Base-by-base conservation (phyloP, 2,888 invertebrate species). In the Euphydryas editha region DNA sequence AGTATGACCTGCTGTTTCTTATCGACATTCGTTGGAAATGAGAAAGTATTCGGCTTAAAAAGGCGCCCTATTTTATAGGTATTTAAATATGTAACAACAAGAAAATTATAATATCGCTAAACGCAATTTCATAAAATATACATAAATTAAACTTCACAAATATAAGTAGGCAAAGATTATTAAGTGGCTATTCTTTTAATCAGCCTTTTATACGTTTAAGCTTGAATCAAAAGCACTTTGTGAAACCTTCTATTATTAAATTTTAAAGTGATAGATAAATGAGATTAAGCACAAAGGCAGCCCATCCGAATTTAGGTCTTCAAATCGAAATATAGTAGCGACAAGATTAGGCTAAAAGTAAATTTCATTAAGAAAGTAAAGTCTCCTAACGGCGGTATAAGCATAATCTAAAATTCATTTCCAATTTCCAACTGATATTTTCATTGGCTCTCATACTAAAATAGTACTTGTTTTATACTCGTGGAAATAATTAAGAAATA, bases 351-450 rank as follows among this genome's bases (percentile, higher is more conserved):
- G 30, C 42, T 55, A 42, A 46, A 65, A 65, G 56, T 61, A 60
- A 54, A 59, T 60, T 65, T 65, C 65, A 56, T 65, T 59, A 65
- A 37, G 21, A 60, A 65, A 59, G 37, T 60, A 20, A 18, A 64
- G 42, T 15, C 39, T 51, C 47, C 47, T 62, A 18, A 57, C 56
- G 46, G 58, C 60, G 44, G 59, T 65, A 54, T 24, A 65, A 68
- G 39, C 18, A 49, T 17, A 21, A 17, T 51, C 44, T 36, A 24
- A 54, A 54, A 54, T 36, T 51, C 13, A 15, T 49, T 49, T 47
- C 24, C 49, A 24, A 24, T 21, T 21, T 49, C 49, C 20, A 0
- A 21, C 11, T 47, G 8, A 47, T 20, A 47, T 49, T 49, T 21
- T 21, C n/a, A 13, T 13, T 6, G 10, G 46, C 44, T 10, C 17